Evolutionary conservation across 1,140 invertebrate genomes (phyloP).

Genomic region (Glossosoma conforme): DNA sequence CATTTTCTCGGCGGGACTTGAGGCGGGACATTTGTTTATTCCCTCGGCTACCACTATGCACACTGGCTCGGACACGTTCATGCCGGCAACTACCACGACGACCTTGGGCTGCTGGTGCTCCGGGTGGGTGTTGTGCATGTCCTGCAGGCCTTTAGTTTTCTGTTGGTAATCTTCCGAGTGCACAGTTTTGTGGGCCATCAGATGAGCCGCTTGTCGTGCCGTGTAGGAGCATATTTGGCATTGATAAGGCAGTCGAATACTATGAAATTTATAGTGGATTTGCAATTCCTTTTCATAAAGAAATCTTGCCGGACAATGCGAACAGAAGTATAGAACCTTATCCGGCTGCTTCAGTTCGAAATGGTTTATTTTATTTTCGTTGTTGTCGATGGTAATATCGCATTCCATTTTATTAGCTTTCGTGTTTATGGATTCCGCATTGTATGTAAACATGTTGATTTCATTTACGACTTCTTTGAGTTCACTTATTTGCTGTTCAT

Average conservation of each 20-base stretch:
- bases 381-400: not conserved
- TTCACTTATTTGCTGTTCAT: constrained; percentile 64
- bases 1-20: constrained; percentile 1
- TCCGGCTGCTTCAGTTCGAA: constrained; percentile 30
- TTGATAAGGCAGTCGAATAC: constrained; percentile 55
- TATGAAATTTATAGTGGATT: constrained; percentile 67
- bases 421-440: constrained; percentile 15
- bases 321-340: constrained; percentile 55
- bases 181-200: constrained; percentile 69
- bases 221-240: constrained; percentile 78
- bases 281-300: constrained; percentile 60
- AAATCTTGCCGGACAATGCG: constrained; percentile 68
- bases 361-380: constrained; percentile 25
- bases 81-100: constrained; percentile 45
- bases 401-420: not conserved
- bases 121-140: constrained; percentile 58
- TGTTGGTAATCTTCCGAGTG: constrained; percentile 80
- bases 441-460: constrained; percentile 12
- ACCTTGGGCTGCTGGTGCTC: constrained; percentile 59
- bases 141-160: constrained; percentile 65
- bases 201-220: constrained; percentile 61
- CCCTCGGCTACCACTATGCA: constrained; percentile 44
- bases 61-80: constrained; percentile 36
- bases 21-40: constrained; percentile 10
- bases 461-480: constrained; percentile 36